These are phyloP conservation scores for Urocolius indicus DNA, from an alignment of 2,113 vertebrate genomes.

Conservation along the genomic window DNA sequence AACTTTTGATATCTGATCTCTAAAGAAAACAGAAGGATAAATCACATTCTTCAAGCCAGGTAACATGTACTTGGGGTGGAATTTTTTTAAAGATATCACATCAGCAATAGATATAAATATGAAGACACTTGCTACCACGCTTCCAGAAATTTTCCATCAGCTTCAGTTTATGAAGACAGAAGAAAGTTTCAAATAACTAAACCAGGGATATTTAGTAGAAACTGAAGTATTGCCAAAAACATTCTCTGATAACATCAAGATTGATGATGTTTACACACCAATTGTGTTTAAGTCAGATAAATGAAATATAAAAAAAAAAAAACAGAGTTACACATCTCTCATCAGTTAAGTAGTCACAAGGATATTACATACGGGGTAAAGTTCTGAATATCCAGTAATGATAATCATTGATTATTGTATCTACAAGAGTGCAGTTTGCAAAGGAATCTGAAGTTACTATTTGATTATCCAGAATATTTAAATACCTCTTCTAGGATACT, in stretches of 20 bases:
- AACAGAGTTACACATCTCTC: rapidly evolving
- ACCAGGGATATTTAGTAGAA: not conserved
- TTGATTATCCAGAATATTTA: not conserved
- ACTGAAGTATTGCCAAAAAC: not conserved
- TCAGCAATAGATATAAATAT: not conserved
- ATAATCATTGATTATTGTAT: not conserved
- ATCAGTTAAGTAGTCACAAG: not conserved
- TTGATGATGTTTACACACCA: not conserved
- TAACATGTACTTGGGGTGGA: not conserved
- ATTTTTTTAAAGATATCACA: not conserved
- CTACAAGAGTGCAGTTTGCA: not conserved
- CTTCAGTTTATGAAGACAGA: not conserved
- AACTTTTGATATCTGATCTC: not conserved
- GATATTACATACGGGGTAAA: not conserved
- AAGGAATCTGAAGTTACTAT: not conserved
- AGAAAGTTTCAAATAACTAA: not conserved
- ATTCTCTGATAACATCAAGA: not conserved
- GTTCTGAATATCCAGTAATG: not conserved
- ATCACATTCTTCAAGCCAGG: not conserved
- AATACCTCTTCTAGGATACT: not conserved
- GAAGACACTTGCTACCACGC: not conserved
- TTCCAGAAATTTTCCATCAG: not conserved
- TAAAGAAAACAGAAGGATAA: not conserved
- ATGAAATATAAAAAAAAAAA: not conserved
- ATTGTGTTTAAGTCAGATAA: not conserved